Conservation (phyloP, 2,797 vertebrate genomes). For the Apodemus agrarius region DNA sequence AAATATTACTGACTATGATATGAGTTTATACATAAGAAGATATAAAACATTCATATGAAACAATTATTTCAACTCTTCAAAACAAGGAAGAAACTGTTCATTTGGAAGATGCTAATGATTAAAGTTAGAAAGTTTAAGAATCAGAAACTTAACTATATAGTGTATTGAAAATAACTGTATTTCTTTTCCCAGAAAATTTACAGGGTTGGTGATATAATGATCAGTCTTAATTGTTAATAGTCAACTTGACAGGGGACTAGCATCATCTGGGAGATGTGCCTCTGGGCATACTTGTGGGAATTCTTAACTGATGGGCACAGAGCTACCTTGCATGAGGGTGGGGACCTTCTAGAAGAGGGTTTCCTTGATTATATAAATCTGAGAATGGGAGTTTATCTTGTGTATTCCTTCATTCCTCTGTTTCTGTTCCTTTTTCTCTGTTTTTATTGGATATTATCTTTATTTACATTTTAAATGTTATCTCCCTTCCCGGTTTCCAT, state of each 20-base stretch:
- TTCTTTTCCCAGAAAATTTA: slow-evolving; percentile 27
- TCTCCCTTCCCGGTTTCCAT: no score
- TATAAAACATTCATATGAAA: slow-evolving; percentile 67
- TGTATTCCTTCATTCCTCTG: neutral
- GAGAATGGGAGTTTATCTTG: neutral
- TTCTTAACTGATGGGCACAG: neutral
- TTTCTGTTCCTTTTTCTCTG: neutral
- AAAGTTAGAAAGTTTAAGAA: slow-evolving; percentile 31
- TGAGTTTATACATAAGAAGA: slow-evolving; percentile 29
- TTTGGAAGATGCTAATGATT: slow-evolving; percentile 51
- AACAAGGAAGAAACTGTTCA: slow-evolving; percentile 1
- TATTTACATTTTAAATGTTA: no score
- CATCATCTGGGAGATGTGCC: neutral
- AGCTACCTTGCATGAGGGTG: neutral
- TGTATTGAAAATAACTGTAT: slow-evolving; percentile 31
- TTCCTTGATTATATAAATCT: neutral
- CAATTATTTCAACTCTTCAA: slow-evolving; percentile 63
- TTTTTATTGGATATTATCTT: no score
- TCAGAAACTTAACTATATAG: slow-evolving; percentile 9
- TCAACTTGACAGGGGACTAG: neutral
- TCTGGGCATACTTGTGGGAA: neutral
- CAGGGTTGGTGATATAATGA: neutral
- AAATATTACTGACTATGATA: neutral
- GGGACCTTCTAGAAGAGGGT: neutral
- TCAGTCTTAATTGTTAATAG: neutral